A percentile compares a stretch with the other conserved stretches of the same genome.
Evolutionary conservation across 2,797 vertebrate genomes (phyloP).

Genomic region (Mormyrus hasselquistii): DNA sequence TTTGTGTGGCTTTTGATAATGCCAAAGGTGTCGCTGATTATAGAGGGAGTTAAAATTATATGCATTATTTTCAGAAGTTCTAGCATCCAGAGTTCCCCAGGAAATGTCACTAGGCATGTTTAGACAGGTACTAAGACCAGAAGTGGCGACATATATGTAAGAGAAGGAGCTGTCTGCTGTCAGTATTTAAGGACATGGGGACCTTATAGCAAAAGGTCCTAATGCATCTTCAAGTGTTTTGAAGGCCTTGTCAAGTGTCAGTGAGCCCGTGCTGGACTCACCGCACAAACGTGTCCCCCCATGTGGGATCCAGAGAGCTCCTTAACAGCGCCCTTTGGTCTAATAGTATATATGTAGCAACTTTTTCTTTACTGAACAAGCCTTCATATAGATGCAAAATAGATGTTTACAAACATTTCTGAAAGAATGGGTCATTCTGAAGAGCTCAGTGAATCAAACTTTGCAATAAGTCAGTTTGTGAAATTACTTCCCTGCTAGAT

Average conservation of each 20-base stretch:
- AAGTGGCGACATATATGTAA: background rate
- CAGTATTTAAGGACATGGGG: background rate
- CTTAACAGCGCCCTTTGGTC: background rate
- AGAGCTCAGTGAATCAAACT: background rate
- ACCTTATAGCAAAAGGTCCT: background rate
- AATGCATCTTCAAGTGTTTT: background rate
- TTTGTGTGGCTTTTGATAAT: slow-evolving; percentile 14
- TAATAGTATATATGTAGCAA: background rate
- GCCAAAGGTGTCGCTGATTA: slow-evolving; percentile 3
- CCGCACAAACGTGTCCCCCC: background rate
- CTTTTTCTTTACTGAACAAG: background rate
- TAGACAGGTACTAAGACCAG: background rate
- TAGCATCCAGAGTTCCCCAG: background rate
- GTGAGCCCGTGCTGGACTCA: background rate
- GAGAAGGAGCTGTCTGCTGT: background rate
- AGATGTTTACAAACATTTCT: background rate
- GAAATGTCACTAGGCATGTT: slow-evolving; percentile 8
- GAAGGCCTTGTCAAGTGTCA: background rate
- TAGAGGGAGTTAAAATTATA: slow-evolving; percentile 2
- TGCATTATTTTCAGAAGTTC: background rate
- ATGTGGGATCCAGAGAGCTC: background rate
- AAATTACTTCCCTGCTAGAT: background rate
- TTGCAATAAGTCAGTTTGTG: background rate
- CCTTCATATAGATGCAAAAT: background rate
- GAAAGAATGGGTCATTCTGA: background rate